A percentile compares a stretch with the other conserved stretches of the same genome.
Evolutionary conservation across 1,140 invertebrate species (phyloP).

Genomic region (Trachymyrmex cornetzi): DNA sequence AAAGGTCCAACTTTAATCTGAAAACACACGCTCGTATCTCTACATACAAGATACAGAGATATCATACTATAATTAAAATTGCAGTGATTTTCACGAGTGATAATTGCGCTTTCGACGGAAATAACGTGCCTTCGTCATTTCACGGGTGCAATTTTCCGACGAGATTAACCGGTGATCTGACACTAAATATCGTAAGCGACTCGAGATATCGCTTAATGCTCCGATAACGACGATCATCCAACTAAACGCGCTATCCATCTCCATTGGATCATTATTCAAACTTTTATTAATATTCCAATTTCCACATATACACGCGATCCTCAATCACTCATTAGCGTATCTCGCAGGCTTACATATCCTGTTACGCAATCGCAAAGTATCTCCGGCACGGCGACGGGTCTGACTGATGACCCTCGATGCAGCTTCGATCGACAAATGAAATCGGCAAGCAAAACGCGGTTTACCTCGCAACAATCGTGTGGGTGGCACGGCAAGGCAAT

Average conservation of each 20-base stretch:
- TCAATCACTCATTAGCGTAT: conserved; percentile 1
- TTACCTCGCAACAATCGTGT: neutral
- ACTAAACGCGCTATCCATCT: conserved; percentile 3
- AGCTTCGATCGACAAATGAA: conserved; percentile 13
- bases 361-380: conserved; percentile 34
- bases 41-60: conserved; percentile 1
- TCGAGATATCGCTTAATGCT: conserved; percentile 25
- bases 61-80: conserved; percentile 17
- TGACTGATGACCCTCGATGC: conserved; percentile 37
- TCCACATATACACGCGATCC: conserved; percentile 14
- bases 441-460: neutral
- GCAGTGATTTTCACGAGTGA: conserved; percentile 24
- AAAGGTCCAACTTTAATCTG: neutral
- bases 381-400: neutral
- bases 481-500: conserved; percentile 16
- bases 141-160: conserved; percentile 42
- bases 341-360: conserved; percentile 21
- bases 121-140: conserved; percentile 44
- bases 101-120: conserved; percentile 55
- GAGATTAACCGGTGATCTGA: conserved; percentile 53
- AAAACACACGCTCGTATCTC: neutral
- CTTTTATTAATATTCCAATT: conserved; percentile 47
- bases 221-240: conserved; percentile 22
- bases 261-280: conserved; percentile 31
- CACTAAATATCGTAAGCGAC: conserved; percentile 47